Evolutionary conservation across 2,888 invertebrate species (phyloP).

Genomic region (Esperia sulphurella): DNA sequence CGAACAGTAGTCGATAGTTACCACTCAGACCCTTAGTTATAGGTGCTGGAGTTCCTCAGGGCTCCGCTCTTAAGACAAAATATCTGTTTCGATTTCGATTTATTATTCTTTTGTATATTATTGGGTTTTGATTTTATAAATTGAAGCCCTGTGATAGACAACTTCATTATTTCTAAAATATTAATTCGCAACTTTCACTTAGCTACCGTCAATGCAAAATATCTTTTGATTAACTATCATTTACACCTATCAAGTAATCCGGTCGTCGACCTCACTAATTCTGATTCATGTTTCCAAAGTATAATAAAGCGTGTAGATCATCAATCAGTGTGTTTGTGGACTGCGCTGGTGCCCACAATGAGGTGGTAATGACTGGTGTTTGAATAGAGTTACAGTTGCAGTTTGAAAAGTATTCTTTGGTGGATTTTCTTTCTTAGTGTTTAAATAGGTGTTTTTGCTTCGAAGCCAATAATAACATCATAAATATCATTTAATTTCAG

Average conservation of each 20-base stretch:
- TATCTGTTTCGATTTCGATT: no score
- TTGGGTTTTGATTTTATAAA: no score
- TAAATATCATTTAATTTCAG: no score
- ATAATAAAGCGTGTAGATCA: conserved; percentile 2
- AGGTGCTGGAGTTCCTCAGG: no score
- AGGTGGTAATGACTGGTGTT: conserved; percentile 3
- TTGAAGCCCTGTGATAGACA: no score
- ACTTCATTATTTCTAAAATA: no score
- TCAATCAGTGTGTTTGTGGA: conserved; percentile 4
- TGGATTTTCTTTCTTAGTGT: not conserved
- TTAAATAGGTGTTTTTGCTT: no score
- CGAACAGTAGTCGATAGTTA: no score
- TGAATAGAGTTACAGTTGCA: not conserved
- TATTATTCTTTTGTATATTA: no score
- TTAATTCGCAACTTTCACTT: not conserved
- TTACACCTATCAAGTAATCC: not conserved
- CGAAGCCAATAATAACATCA: no score
- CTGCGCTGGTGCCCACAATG: not conserved
- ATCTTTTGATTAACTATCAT: not conserved
- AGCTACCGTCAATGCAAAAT: not conserved
- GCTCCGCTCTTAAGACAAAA: no score
- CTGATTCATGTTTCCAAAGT: conserved; percentile 1
- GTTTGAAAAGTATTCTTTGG: not conserved
- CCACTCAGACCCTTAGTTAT: no score
- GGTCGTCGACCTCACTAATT: conserved; percentile 1